Evolutionary conservation across 1,140 invertebrate species (phyloP).

Genomic region (Tribolium madens): DNA sequence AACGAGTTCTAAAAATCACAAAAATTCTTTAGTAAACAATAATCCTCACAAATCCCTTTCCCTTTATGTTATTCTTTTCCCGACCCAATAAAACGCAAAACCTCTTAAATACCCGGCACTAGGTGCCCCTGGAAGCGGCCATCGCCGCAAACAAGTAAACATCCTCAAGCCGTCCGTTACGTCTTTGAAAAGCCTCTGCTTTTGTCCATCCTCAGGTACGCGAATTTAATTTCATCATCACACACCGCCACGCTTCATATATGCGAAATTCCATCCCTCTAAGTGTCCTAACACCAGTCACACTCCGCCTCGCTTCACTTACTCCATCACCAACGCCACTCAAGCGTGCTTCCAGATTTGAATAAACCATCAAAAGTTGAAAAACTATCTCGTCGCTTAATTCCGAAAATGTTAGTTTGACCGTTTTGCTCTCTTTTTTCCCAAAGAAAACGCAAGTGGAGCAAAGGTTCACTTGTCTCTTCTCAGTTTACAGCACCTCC

Average conservation of each 20-base stretch:
- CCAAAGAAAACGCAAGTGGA: constrained; percentile 29
- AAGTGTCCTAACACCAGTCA: neutral
- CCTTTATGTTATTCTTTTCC: too few species aligned
- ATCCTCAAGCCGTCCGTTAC: neutral
- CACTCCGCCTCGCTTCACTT: constrained; percentile 29
- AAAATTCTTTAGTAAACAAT: too few species aligned
- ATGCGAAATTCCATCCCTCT: neutral
- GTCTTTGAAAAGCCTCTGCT: neutral
- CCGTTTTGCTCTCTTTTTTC: constrained; percentile 5
- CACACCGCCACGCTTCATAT: neutral
- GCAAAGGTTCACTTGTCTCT: constrained; percentile 33
- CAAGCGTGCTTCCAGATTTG: constrained; percentile 29
- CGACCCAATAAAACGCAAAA: too few species aligned
- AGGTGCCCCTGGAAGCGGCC: too few species aligned
- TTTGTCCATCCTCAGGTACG: neutral
- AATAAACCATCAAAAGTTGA: constrained; percentile 32
- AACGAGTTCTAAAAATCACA: too few species aligned
- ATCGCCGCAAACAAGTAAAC: neutral
- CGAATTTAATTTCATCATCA: too few species aligned
- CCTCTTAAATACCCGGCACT: too few species aligned
- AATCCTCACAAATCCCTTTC: too few species aligned
- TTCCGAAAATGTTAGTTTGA: constrained; percentile 2
- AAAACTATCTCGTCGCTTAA: too few species aligned
- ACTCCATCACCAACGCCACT: neutral
- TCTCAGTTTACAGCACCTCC: constrained; percentile 23